Evolutionary conservation across 2,888 invertebrate species (phyloP).

Genomic region (Chymomyza procnemis): DNA sequence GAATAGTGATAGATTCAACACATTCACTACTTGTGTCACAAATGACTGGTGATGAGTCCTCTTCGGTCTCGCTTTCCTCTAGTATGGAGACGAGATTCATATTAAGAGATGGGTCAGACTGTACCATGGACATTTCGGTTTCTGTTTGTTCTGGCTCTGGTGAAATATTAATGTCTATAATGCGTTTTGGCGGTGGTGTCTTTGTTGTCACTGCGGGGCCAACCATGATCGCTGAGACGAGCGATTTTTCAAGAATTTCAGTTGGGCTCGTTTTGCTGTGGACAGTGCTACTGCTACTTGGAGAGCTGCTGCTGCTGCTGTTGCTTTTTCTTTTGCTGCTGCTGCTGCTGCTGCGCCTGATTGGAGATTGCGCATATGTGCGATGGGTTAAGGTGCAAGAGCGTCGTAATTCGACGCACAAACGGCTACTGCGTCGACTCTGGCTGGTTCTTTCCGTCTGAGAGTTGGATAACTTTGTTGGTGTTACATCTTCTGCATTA

Average conservation of each 20-base stretch:
- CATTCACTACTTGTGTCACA: background rate
- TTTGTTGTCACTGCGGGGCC: background rate
- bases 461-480: background rate
- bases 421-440: background rate
- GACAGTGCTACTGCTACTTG: background rate
- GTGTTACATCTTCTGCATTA: background rate
- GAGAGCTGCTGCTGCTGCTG: background rate
- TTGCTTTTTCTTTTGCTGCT: background rate
- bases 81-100: background rate
- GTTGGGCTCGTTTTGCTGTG: background rate
- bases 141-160: background rate
- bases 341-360: background rate
- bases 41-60: background rate
- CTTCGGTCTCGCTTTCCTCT: background rate
- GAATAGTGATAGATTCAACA: background rate
- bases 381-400: background rate
- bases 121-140: background rate
- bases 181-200: background rate
- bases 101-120: background rate
- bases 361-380: background rate
- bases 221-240: background rate
- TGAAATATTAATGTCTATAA: background rate
- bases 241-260: background rate
- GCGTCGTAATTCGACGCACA: background rate
- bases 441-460: background rate